A percentile compares a stretch with the other conserved stretches of the same genome.
Evolutionary conservation across 2,888 invertebrate species (phyloP).

Genomic region (Geotrupes spiniger): DNA sequence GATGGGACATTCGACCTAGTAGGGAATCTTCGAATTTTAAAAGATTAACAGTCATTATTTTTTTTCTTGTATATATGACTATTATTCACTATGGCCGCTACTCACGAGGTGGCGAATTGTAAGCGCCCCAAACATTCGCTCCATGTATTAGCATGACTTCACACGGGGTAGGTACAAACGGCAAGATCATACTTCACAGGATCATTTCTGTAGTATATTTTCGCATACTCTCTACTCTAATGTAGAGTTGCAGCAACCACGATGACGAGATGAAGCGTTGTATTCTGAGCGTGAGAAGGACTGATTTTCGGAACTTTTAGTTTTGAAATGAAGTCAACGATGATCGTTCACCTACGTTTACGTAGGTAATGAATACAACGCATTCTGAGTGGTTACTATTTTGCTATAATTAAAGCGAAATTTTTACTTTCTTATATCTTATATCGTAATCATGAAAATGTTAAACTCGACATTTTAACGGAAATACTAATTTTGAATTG

Average conservation of each 20-base stretch:
- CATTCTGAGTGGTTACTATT: slow-evolving; percentile 42
- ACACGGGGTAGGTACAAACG: not conserved
- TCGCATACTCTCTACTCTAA: slow-evolving; percentile 55
- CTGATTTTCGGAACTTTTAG: slow-evolving; percentile 14
- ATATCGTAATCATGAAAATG: no score
- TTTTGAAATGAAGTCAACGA: slow-evolving; percentile 34
- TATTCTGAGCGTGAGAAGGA: slow-evolving; percentile 55
- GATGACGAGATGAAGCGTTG: slow-evolving; percentile 58
- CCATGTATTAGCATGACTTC: not conserved
- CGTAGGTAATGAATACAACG: slow-evolving; percentile 29
- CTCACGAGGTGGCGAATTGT: no score
- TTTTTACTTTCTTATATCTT: no score
- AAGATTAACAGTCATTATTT: no score
- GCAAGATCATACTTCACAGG: slow-evolving; percentile 58
- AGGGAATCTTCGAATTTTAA: no score
- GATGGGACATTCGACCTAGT: no score
- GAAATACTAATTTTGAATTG: no score
- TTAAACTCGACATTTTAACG: no score
- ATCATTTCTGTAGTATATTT: slow-evolving; percentile 68
- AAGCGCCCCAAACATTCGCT: no score
- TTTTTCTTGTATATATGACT: no score
- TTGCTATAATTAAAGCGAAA: slow-evolving; percentile 6
- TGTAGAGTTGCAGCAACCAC: slow-evolving; percentile 54
- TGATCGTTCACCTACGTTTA: slow-evolving; percentile 41
- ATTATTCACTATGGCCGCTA: no score